phyloP scores from a whole-genome alignment of 2,888 invertebrate genomes.

The Limnephilus lunatus region DNA sequence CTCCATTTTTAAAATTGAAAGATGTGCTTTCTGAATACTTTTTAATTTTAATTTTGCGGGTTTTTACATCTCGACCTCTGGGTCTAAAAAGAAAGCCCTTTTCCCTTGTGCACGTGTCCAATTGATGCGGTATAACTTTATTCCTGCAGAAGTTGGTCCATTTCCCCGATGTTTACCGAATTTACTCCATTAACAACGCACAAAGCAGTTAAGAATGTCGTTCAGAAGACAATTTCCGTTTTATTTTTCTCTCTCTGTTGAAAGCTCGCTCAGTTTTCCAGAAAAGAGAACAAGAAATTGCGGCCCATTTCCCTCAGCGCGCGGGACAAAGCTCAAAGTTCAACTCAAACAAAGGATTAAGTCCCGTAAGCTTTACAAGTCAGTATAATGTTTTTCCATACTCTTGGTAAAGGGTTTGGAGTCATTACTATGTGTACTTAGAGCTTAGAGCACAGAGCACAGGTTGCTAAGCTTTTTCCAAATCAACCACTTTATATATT shows the following conservation, averaged over 20 bases:
- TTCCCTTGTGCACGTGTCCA: background rate
- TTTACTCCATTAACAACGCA: background rate
- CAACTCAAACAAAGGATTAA: constrained; percentile 56
- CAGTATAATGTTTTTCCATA: background rate
- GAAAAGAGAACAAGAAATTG: background rate
- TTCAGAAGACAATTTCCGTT: constrained; percentile 17
- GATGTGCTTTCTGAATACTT: background rate
- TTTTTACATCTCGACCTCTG: background rate
- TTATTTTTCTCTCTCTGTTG: background rate
- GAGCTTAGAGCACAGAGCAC: background rate
- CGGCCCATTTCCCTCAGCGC: constrained; percentile 40
- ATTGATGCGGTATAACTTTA: background rate
- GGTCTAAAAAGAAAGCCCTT: background rate
- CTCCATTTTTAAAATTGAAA: background rate
- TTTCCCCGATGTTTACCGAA: background rate
- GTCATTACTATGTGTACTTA: constrained; percentile 15
- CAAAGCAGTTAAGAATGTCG: constrained; percentile 6
- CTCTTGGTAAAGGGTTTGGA: constrained; percentile 2
- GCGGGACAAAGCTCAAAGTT: constrained; percentile 51
- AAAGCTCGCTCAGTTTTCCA: background rate
- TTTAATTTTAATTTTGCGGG: background rate
- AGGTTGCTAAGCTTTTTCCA: background rate
- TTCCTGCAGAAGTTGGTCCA: background rate
- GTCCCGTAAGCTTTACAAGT: constrained; percentile 7
- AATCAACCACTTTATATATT: background rate